Evolutionary conservation across 2,888 invertebrate species (phyloP).

Genomic region (Caenorhabditis auriculariae): DNA sequence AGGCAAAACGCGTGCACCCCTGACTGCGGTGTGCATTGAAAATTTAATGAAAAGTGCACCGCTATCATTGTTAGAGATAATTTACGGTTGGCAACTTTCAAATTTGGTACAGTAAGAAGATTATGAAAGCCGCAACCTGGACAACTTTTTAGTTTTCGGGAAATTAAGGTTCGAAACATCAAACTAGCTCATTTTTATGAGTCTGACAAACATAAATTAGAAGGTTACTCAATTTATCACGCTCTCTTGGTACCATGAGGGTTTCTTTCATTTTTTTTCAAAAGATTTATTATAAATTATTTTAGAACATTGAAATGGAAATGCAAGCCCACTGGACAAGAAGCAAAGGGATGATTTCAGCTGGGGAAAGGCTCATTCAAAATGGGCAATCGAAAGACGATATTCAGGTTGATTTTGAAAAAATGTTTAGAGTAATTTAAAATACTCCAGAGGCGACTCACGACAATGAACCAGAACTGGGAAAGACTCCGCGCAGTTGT

Average conservation of each 20-base stretch:
- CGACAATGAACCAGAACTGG: conserved; percentile 73
- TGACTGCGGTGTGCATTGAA: no score
- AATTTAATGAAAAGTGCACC: no score
- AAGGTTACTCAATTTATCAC: no score
- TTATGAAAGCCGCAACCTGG: no score
- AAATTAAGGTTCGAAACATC: no score
- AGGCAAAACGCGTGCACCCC: no score
- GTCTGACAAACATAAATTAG: no score
- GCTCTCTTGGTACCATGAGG: neutral
- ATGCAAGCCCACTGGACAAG: conserved; percentile 72
- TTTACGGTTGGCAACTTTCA: no score
- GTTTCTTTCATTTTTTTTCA: conserved; percentile 8
- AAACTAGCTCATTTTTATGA: no score
- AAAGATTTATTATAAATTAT: neutral
- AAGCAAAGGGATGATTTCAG: conserved; percentile 64
- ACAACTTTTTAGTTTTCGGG: no score
- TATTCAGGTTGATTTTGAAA: conserved; percentile 14
- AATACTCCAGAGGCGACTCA: conserved; percentile 17
- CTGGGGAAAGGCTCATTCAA: conserved; percentile 55
- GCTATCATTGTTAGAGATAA: no score
- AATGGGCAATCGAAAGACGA: conserved; percentile 40
- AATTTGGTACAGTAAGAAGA: no score
- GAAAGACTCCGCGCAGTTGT: conserved; percentile 82
- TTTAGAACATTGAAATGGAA: conserved; percentile 75
- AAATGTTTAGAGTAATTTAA: neutral